phyloP scores from a whole-genome alignment of 2,888 invertebrate species.

The Macrophya alboannulata region DNA sequence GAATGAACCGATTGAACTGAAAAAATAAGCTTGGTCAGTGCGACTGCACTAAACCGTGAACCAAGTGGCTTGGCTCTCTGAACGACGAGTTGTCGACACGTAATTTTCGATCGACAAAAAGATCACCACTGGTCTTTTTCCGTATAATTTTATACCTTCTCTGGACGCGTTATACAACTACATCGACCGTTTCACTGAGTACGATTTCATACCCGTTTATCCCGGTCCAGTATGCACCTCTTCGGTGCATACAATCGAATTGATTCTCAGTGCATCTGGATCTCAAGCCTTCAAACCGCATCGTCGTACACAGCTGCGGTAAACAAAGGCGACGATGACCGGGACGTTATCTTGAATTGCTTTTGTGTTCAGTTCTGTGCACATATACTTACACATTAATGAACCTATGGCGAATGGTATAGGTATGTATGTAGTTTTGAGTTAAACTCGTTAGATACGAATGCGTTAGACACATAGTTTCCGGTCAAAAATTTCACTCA shows the following conservation, averaged over 20 bases:
- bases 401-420: not conserved
- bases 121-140: not conserved
- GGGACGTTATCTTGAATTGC: not conserved
- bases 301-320: not conserved
- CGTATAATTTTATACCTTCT: slow-evolving; percentile 28
- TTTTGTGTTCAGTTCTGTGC: not conserved
- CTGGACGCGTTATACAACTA: not conserved
- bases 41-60: slow-evolving; percentile 57
- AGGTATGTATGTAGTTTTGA: not conserved
- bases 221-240: not conserved
- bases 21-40: slow-evolving; percentile 57
- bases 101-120: slow-evolving; percentile 27
- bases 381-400: not conserved
- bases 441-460: not conserved
- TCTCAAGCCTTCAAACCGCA: not conserved
- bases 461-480: not conserved
- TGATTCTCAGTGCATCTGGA: not conserved
- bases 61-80: not conserved
- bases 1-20: slow-evolving; percentile 58
- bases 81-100: slow-evolving; percentile 39
- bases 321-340: not conserved
- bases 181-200: not conserved
- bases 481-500: not conserved
- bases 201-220: not conserved
- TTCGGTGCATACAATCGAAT: not conserved